These are phyloP conservation scores for Palaemon carinicauda DNA, from an alignment of 1,140 invertebrate species.

Conservation along the genomic window DNA sequence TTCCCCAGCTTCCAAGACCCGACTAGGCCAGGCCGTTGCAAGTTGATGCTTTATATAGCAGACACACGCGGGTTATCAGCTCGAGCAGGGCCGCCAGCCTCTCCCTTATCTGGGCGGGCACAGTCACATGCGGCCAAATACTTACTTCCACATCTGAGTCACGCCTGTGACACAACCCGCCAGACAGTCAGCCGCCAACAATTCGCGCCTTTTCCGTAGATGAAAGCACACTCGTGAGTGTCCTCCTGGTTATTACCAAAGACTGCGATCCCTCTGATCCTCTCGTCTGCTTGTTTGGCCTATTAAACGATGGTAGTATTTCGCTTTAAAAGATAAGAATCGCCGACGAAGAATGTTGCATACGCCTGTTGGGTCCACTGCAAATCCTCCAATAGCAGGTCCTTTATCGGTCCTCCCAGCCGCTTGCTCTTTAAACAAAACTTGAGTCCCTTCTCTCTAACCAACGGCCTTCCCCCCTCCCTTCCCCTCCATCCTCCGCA, in stretches of 20 bases:
- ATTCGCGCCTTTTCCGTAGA: neutral
- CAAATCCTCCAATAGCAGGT: slow-evolving; percentile 42
- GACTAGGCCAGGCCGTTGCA: slow-evolving; percentile 26
- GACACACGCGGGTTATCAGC: slow-evolving; percentile 39
- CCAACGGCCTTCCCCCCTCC: too few species aligned
- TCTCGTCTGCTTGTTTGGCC: neutral
- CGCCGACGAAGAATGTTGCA: neutral
- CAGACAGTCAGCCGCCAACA: neutral
- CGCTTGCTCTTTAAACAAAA: slow-evolving; percentile 32
- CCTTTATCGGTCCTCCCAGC: slow-evolving; percentile 29
- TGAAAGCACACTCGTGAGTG: too few species aligned
- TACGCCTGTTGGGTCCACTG: slow-evolving; percentile 8
- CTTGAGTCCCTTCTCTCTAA: neutral
- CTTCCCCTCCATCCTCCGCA: too few species aligned
- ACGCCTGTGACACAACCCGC: slow-evolving; percentile 21
- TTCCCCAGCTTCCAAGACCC: slow-evolving; percentile 9
- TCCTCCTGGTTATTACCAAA: too few species aligned
- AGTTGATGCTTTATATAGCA: slow-evolving; percentile 43
- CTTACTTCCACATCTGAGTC: slow-evolving; percentile 22
- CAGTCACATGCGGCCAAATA: slow-evolving; percentile 36
- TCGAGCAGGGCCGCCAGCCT: slow-evolving; percentile 33
- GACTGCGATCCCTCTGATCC: too few species aligned
- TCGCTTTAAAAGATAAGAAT: neutral
- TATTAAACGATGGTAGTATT: neutral
- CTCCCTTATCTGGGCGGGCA: slow-evolving; percentile 36